A percentile compares a stretch with the other conserved stretches of the same genome.
Conservation (phyloP, 2,888 invertebrate species). For the Melanargia galathea region DNA sequence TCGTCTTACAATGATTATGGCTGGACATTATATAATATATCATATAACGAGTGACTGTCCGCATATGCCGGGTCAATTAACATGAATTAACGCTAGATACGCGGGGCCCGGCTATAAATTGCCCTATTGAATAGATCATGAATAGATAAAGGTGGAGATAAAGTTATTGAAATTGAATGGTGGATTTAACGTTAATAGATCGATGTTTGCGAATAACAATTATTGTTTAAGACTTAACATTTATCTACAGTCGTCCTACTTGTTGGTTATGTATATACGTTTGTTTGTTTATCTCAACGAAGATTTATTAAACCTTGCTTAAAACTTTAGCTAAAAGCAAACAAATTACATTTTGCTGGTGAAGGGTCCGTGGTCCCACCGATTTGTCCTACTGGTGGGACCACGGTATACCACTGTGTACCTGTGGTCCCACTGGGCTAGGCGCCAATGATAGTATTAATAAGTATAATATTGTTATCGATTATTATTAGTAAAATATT, state of each 20-base stretch:
- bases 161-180: conserved; percentile 32
- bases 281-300: background rate
- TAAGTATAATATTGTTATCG: no score
- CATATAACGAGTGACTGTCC: conserved; percentile 36
- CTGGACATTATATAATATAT: conserved; percentile 39
- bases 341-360: no score
- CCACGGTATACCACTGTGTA: no score
- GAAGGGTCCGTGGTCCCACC: no score
- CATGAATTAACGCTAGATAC: conserved; percentile 43
- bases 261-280: background rate
- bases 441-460: no score
- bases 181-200: conserved; percentile 33
- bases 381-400: no score
- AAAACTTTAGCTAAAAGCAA: no score
- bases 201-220: conserved; percentile 22
- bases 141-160: conserved; percentile 41
- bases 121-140: conserved; percentile 44
- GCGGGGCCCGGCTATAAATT: conserved; percentile 37
- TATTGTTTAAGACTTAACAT: conserved; percentile 15
- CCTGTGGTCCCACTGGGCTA: no score
- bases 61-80: conserved; percentile 41
- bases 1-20: conserved; percentile 25
- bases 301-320: no score
- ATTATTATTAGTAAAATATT: no score
- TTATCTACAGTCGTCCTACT: background rate